Base-by-base conservation (phyloP, 2,888 invertebrate species). In the Pollenia labialis region DNA sequence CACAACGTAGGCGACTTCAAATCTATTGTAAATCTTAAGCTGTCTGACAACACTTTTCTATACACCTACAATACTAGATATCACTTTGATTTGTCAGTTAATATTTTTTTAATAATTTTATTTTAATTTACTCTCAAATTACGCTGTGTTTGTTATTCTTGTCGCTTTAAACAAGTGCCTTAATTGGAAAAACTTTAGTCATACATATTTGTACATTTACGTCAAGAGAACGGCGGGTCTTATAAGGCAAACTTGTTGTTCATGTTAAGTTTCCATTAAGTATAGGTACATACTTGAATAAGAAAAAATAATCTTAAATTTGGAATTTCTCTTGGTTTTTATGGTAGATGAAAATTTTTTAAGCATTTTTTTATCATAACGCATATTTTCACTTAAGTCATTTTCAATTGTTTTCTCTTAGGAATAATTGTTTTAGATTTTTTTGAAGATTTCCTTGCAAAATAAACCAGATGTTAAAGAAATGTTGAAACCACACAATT, bases 161-260 rank as follows among this genome's bases (percentile, higher is more conserved):
- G 23, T 72, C 46, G 16, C 32, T 58, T 12, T 48, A 79, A 66
- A 46, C 48, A 79, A 74, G 18, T 69, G 62, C 4, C 66, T 81
- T 40, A 32, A 80, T 58, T 42, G 69, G 50, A 56, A 8, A 50
- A 71, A 66, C 12, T 48, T 50, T 58, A 69, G 23, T 64, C 44
- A 72, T 66, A 69, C 42, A 72, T 66, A 69, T 23, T 58, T 42
- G 23, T 54, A 48, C n/a, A 44, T 52, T 16, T 54, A 71, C 4
- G 60, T 50, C 32, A 68, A 66, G 11, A 60, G 40, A 68, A 58
- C 50, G 64, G 2, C 56, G 71, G 32, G 68, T 52, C 85, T 64
- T 82, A 82, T 71, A 64, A 14, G 74, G 50, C 44, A 62, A 42
- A 85, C 85, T 48, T 62, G 85, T 85, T 85, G 77, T 46, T 40